A percentile compares a stretch with the other conserved stretches of the same genome.
phyloP scores from a whole-genome alignment of 2,888 invertebrate species.

The Gnatocerus cornutus region DNA sequence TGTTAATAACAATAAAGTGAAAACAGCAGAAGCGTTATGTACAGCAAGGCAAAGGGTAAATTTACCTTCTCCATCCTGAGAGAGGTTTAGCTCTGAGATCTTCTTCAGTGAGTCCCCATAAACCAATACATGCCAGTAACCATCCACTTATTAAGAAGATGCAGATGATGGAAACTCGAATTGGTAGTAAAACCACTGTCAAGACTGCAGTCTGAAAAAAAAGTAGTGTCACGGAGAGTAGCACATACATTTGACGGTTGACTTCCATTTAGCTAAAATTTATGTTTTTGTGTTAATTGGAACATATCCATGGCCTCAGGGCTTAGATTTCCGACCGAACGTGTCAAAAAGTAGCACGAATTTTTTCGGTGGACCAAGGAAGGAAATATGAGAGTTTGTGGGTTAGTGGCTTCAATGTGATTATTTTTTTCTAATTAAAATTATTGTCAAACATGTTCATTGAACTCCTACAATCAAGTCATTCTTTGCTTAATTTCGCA shows the following conservation, averaged over 20 bases:
- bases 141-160: constrained; percentile 86
- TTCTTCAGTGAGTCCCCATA: constrained; percentile 86
- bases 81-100: constrained; percentile 86
- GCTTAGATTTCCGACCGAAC: neutral
- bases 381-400: constrained; percentile 3
- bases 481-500: neutral
- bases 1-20: constrained; percentile 22
- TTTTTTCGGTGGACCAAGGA: neutral
- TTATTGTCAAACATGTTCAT: too few species aligned
- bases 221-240: too few species aligned
- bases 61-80: constrained; percentile 92
- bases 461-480: too few species aligned
- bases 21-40: constrained; percentile 17
- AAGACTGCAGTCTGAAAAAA: constrained; percentile 85
- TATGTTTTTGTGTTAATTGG: constrained; percentile 5
- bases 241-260: too few species aligned
- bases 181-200: constrained; percentile 87
- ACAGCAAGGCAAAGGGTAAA: constrained; percentile 6
- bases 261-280: neutral
- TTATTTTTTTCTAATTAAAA: neutral
- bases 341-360: neutral
- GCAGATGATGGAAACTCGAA: constrained; percentile 85
- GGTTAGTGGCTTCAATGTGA: constrained; percentile 6
- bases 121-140: constrained; percentile 87
- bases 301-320: neutral